Conservation (phyloP, 2,888 invertebrate species). For the Helicoverpa assulta region DNA sequence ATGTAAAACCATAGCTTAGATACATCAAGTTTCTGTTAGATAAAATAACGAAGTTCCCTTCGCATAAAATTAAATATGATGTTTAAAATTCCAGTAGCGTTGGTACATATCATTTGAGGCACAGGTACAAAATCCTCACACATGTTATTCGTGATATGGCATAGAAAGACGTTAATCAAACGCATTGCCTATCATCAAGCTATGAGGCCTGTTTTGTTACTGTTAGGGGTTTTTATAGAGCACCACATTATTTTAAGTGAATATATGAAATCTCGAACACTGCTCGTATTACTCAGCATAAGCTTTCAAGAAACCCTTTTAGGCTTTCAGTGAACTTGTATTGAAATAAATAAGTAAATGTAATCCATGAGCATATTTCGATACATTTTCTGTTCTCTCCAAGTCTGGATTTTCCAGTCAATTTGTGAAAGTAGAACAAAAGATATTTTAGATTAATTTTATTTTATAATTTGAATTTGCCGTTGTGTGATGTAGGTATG, state of each 20-base stretch:
- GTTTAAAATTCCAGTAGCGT: constrained; percentile 67
- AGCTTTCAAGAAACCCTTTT: constrained; percentile 36
- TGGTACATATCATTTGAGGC: constrained; percentile 60
- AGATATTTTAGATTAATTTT: not conserved
- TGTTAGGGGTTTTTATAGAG: constrained; percentile 7
- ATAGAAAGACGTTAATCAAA: constrained; percentile 65
- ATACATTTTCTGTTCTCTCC: not conserved
- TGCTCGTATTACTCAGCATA: constrained; percentile 16
- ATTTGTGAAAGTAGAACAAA: not conserved
- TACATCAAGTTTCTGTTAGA: not conserved
- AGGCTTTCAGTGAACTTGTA: constrained; percentile 26
- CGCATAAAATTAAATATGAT: constrained; percentile 54
- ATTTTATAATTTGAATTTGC: constrained; percentile 1
- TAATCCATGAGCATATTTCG: not conserved
- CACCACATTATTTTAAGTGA: constrained; percentile 11
- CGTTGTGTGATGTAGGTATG: constrained; percentile 18
- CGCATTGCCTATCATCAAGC: constrained; percentile 18
- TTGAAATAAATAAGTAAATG: constrained; percentile 29
- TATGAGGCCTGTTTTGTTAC: constrained; percentile 8
- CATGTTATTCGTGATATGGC: constrained; percentile 61
- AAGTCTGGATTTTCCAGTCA: not conserved
- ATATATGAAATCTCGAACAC: constrained; percentile 17
- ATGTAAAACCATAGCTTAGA: not conserved
- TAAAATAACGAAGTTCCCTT: constrained; percentile 13
- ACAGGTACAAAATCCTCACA: constrained; percentile 59